A percentile compares a stretch with the other conserved stretches of the same genome.
phyloP scores from a whole-genome alignment of 2,113 vertebrate genomes.

The Atrichornis clamosus region DNA sequence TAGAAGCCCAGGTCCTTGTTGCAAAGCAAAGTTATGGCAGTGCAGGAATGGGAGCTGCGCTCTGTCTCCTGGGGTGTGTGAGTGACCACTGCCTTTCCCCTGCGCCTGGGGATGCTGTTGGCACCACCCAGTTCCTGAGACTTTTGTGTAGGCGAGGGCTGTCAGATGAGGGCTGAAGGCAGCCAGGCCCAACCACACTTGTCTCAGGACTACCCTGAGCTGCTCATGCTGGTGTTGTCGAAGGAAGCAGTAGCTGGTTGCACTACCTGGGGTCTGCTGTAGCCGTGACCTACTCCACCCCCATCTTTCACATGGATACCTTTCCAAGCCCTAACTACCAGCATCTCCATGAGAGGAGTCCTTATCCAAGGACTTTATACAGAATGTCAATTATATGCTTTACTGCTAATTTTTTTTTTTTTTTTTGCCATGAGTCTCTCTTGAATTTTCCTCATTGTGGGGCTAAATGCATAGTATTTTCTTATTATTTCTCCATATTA shows the following conservation, averaged over 20 bases:
- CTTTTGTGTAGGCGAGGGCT: not conserved
- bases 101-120: not conserved
- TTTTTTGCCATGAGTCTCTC: not conserved
- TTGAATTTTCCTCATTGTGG: not conserved
- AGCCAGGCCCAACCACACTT: not conserved
- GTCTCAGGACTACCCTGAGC: not conserved
- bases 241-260: not conserved
- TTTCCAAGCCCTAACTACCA: not conserved
- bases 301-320: not conserved
- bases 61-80: not conserved
- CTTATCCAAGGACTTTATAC: not conserved
- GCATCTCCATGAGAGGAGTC: not conserved
- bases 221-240: not conserved
- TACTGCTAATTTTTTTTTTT: not conserved
- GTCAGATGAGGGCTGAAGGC: not conserved
- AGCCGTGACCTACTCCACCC: not conserved
- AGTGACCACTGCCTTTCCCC: rapidly evolving
- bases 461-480: not conserved
- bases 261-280: not conserved
- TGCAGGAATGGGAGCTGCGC: not conserved
- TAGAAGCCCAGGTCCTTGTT: not conserved
- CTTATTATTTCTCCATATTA: not conserved
- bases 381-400: not conserved
- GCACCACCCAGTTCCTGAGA: not conserved
- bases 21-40: not conserved